Evolutionary conservation across 2,797 vertebrate species (phyloP).

Genomic region (Prionace glauca): DNA sequence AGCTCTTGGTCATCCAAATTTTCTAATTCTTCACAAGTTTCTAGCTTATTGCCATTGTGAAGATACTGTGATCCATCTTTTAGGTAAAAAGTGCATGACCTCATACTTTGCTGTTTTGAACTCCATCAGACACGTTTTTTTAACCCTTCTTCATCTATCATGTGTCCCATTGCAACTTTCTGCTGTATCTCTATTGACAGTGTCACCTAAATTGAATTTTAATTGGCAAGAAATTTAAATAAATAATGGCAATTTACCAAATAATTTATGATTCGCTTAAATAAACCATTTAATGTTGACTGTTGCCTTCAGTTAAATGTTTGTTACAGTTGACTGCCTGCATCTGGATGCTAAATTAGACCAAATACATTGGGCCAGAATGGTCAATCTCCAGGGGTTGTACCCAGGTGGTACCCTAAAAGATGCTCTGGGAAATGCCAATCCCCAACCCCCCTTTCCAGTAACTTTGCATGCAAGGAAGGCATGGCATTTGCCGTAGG

Average conservation of each 20-base stretch:
- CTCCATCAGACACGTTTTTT: background rate
- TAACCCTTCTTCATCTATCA: background rate
- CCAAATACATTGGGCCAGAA: background rate
- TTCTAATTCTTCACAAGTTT: background rate
- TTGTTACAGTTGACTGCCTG: background rate
- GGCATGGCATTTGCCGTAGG: no score
- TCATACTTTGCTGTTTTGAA: background rate
- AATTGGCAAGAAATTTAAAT: background rate
- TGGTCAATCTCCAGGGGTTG: no score
- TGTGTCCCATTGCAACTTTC: background rate
- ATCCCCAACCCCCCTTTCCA: no score
- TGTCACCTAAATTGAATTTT: no score
- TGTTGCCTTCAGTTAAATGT: background rate
- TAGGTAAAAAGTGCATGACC: background rate
- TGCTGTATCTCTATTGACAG: no score
- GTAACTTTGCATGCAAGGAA: no score
- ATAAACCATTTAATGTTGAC: background rate
- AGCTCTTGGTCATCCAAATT: background rate
- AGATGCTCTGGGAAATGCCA: no score
- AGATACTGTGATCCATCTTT: background rate
- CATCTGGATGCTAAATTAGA: background rate
- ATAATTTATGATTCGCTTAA: background rate
- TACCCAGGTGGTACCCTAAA: no score
- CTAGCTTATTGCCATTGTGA: background rate
- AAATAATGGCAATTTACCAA: background rate